Percentiles rank a stretch among this genome's conserved stretches.
Conservation (phyloP, 2,113 vertebrate genomes). For the Isichthys henryi region DNA sequence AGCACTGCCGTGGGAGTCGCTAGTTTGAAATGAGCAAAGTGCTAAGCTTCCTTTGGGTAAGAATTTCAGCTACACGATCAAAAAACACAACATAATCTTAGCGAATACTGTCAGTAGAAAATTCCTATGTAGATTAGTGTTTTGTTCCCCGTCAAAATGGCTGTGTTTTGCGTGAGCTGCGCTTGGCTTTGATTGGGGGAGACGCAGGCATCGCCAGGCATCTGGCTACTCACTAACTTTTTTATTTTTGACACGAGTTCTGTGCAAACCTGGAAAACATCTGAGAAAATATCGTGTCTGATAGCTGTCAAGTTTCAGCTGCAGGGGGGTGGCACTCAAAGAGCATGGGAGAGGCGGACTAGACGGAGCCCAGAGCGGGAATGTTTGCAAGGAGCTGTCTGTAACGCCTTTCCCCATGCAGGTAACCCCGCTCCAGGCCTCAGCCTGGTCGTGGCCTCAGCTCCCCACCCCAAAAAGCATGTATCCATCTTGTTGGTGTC, state of each 20-base stretch:
- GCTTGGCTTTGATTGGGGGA: neutral
- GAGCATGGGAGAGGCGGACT: neutral
- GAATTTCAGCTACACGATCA: neutral
- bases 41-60: neutral
- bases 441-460: neutral
- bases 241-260: neutral
- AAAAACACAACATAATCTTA: neutral
- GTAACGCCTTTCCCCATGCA: neutral
- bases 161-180: neutral
- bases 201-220: neutral
- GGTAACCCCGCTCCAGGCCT: neutral
- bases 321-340: neutral
- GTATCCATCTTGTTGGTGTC: neutral
- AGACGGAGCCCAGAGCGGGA: neutral
- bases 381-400: neutral
- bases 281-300: neutral
- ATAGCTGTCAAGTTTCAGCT: neutral
- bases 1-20: neutral
- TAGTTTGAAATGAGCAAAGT: neutral
- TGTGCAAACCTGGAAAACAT: conserved; percentile 1
- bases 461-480: neutral
- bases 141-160: neutral
- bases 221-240: neutral
- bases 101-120: neutral
- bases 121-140: neutral